Evolutionary conservation across 92 coral and sea anemone genomes (phyloP).

Genomic region (Porites evermanni): DNA sequence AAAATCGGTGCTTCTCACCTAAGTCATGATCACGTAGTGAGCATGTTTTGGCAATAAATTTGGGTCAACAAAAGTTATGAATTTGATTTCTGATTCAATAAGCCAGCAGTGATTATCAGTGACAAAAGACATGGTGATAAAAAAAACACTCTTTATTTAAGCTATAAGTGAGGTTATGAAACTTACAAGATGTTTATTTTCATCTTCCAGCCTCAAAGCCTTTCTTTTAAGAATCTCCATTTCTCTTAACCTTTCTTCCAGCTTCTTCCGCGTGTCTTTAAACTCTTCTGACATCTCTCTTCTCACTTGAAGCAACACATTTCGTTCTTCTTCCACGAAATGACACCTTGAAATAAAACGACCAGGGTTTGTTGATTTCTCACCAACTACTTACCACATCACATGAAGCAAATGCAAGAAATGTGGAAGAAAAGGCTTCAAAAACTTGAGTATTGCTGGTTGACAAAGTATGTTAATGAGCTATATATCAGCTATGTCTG

Average conservation of each 20-base stretch:
- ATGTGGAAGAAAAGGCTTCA: background rate
- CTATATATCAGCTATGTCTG: no score
- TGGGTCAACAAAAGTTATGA: no score
- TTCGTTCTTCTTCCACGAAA: constrained; percentile 40
- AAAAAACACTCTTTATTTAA: background rate
- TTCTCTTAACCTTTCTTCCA: constrained; percentile 39
- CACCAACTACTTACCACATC: no score
- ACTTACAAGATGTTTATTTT: constrained; percentile 47
- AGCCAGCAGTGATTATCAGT: background rate
- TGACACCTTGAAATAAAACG: constrained; percentile 21
- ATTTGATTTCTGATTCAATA: no score
- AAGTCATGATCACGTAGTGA: no score
- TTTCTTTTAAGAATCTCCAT: constrained; percentile 39
- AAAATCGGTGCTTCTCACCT: no score
- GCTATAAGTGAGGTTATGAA: background rate
- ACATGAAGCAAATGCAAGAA: no score
- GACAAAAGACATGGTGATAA: background rate
- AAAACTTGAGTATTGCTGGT: no score
- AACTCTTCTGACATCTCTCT: constrained; percentile 47
- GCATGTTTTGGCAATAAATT: no score
- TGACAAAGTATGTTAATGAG: no score
- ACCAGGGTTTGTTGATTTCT: no score
- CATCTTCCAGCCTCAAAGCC: constrained; percentile 42
- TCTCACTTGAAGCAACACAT: constrained; percentile 7
- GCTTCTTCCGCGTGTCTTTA: constrained; percentile 28